Conservation (phyloP, 2,888 invertebrate species). For the Ypsolopha sequella region DNA sequence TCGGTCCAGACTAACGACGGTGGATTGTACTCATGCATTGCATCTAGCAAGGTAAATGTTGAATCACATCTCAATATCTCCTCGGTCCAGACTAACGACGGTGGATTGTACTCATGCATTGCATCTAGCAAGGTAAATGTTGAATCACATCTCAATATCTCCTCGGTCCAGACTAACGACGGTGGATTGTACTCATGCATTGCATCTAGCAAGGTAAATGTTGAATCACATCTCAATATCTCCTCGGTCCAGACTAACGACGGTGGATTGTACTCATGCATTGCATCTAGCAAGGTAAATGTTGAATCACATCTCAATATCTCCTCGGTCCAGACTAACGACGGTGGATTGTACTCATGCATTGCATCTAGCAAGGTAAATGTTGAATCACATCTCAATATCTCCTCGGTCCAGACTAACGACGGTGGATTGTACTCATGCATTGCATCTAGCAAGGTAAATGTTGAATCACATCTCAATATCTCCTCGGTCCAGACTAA, state of each 20-base stretch:
- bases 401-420: slow-evolving; percentile 90
- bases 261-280: slow-evolving; percentile 91
- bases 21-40: slow-evolving; percentile 90
- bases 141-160: slow-evolving; percentile 91
- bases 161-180: slow-evolving; percentile 90
- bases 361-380: slow-evolving; percentile 88
- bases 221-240: slow-evolving; percentile 92
- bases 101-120: slow-evolving; percentile 90
- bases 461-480: slow-evolving; percentile 92
- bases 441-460: slow-evolving; percentile 85
- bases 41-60: slow-evolving; percentile 87
- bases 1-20: slow-evolving; percentile 93
- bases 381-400: slow-evolving; percentile 92
- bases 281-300: slow-evolving; percentile 87
- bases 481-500: slow-evolving; percentile 91
- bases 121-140: slow-evolving; percentile 90
- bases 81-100: slow-evolving; percentile 91
- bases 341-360: slow-evolving; percentile 92
- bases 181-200: slow-evolving; percentile 93
- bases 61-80: slow-evolving; percentile 93
- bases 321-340: slow-evolving; percentile 89
- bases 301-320: slow-evolving; percentile 94
- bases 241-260: slow-evolving; percentile 92
- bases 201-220: slow-evolving; percentile 87
- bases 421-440: slow-evolving; percentile 94